Evolutionary conservation across 2,797 vertebrate genomes (phyloP).

Genomic region (Pelodytes ibericus): DNA sequence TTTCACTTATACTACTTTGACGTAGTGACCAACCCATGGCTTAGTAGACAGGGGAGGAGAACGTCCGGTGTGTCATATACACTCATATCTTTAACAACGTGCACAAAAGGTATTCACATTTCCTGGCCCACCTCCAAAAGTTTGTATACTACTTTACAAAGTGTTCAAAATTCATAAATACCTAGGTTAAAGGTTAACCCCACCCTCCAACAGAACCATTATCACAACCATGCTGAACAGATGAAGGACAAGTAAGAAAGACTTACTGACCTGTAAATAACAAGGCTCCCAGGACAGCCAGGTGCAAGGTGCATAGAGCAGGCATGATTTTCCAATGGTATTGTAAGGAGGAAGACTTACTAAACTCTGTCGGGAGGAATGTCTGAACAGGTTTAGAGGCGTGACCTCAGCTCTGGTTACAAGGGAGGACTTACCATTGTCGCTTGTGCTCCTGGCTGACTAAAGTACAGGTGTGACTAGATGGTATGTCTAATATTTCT

Average conservation of each 20-base stretch:
- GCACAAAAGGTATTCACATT: too few species aligned
- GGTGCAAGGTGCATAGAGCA: background rate
- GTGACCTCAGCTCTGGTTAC: slow-evolving; percentile 43
- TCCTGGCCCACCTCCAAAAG: too few species aligned
- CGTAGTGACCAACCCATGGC: too few species aligned
- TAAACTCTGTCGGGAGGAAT: slow-evolving; percentile 13
- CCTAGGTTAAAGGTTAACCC: slow-evolving; percentile 7
- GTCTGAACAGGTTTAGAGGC: slow-evolving; percentile 29
- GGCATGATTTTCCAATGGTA: slow-evolving; percentile 12
- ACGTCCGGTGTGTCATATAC: too few species aligned
- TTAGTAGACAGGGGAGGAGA: too few species aligned
- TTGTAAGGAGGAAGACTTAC: background rate
- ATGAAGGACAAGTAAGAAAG: background rate
- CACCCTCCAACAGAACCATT: background rate
- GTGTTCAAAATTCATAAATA: too few species aligned
- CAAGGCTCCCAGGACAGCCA: slow-evolving; percentile 11
- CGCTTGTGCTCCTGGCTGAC: background rate
- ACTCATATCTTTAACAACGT: too few species aligned
- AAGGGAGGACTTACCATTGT: slow-evolving; percentile 11
- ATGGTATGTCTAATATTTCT: background rate
- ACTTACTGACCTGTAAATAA: slow-evolving; percentile 25
- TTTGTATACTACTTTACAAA: too few species aligned
- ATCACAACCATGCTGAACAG: background rate
- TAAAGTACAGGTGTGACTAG: background rate
- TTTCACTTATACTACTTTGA: too few species aligned